phyloP scores from a whole-genome alignment of 2,888 invertebrate genomes.

The Acleris laterana region DNA sequence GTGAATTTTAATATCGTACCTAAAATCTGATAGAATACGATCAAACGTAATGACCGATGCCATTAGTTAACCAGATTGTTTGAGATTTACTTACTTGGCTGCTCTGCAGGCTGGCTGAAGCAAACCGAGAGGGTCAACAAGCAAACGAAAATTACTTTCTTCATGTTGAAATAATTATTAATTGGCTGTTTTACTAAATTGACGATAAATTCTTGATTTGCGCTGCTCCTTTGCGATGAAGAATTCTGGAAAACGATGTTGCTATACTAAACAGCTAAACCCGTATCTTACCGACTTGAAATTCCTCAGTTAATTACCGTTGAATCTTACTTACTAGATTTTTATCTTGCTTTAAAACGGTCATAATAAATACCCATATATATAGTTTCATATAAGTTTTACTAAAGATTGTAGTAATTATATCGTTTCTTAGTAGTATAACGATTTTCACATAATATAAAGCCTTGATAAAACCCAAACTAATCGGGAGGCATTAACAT shows the following conservation, averaged over 20 bases:
- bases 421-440: too few relatives aligned
- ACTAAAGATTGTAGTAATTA: too few relatives aligned
- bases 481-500: too few relatives aligned
- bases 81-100: conserved; percentile 53
- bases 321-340: too few relatives aligned
- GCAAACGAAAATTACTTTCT: conserved; percentile 69
- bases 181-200: neutral
- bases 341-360: too few relatives aligned
- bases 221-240: conserved; percentile 13
- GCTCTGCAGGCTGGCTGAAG: conserved; percentile 52
- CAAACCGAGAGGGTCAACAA: conserved; percentile 66
- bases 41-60: conserved; percentile 51
- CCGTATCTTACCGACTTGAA: too few relatives aligned
- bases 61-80: conserved; percentile 43
- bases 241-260: conserved; percentile 23
- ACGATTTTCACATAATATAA: too few relatives aligned
- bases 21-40: conserved; percentile 51
- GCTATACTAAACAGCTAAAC: conserved; percentile 1
- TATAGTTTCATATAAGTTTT: too few relatives aligned
- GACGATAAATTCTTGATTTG: conserved; percentile 18
- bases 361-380: too few relatives aligned
- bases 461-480: too few relatives aligned
- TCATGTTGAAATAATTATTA: conserved; percentile 56
- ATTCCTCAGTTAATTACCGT: too few relatives aligned
- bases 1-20: conserved; percentile 21